phyloP scores from a whole-genome alignment of 2,113 vertebrate genomes.

The Chloropsis hardwickii region DNA sequence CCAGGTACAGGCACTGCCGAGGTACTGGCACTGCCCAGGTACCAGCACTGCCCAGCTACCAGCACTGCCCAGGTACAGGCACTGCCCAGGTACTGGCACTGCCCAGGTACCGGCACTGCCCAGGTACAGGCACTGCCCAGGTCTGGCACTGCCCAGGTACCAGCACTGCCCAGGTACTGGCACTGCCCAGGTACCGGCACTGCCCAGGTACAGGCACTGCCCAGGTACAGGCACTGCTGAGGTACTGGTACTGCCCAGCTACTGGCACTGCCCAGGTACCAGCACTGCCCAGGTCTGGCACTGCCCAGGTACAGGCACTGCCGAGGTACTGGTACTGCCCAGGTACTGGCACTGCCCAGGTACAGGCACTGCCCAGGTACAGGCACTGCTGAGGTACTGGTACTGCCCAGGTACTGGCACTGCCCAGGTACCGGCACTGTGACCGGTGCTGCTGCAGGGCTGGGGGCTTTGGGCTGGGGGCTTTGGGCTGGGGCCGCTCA shows the following conservation, averaged over 20 bases:
- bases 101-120: neutral
- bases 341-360: neutral
- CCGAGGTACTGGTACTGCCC: neutral
- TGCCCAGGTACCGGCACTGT: accelerated
- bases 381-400: neutral
- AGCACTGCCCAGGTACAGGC: neutral
- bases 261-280: accelerated
- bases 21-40: neutral
- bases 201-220: neutral
- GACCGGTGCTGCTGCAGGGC: accelerated
- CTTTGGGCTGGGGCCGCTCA: neutral
- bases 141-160: neutral
- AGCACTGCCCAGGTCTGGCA: neutral
- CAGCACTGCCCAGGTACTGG: neutral
- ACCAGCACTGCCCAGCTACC: neutral
- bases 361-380: accelerated
- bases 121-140: neutral
- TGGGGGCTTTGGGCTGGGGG: neutral
- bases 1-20: neutral
- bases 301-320: neutral
- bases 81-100: neutral
- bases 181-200: neutral
- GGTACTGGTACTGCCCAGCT: neutral
- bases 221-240: neutral
- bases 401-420: neutral